Evolutionary conservation across 2,113 vertebrate genomes (phyloP).

Genomic region (rabbit (Oryctolagus cuniculus)): mOryCun1.1 NC_091432.1:182878501-182879000

Average conservation of each 20-base stretch:
- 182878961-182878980: not conserved
- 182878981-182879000: not conserved
- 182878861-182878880: not conserved
- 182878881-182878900: not conserved
- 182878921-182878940: not conserved
- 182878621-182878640: slow-evolving; percentile 42
- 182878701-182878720: not conserved
- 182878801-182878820: slow-evolving; percentile 35
- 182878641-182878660: slow-evolving; percentile 18
- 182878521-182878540: slow-evolving; percentile 58
- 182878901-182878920: not conserved
- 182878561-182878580: slow-evolving; percentile 37
- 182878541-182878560: slow-evolving; percentile 65
- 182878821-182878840: not conserved
- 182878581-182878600: slow-evolving; percentile 24
- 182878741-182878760: slow-evolving; percentile 19
- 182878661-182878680: slow-evolving; percentile 53
- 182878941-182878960: not conserved
- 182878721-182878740: slow-evolving; percentile 8
- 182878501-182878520: slow-evolving; percentile 21
- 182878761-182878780: not conserved
- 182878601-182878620: slow-evolving; percentile 36
- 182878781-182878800: slow-evolving; percentile 28
- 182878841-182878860: not conserved
- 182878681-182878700: slow-evolving; percentile 20